phyloP scores from a whole-genome alignment of 2,888 invertebrate species.

The Orthosia gracilis region DNA sequence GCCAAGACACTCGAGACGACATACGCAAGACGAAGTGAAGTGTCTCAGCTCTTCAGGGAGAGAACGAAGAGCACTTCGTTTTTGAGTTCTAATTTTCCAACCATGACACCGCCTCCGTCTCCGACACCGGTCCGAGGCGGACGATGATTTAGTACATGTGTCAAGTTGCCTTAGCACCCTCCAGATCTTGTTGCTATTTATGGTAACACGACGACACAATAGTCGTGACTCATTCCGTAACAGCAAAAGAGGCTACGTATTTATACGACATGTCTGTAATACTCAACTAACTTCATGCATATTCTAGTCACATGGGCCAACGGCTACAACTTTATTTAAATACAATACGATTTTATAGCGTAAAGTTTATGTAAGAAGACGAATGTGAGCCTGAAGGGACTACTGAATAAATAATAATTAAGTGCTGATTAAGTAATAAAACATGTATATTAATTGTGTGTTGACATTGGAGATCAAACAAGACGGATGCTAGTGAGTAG shows the following conservation, averaged over 20 bases:
- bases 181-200: constrained; percentile 81
- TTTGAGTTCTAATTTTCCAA: constrained; percentile 83
- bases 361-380: constrained; percentile 39
- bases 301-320: constrained; percentile 73
- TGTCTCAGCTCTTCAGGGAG: constrained; percentile 71
- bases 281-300: constrained; percentile 75
- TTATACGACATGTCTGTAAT: constrained; percentile 74
- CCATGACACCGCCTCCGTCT: constrained; percentile 68
- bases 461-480: constrained; percentile 29
- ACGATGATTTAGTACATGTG: constrained; percentile 75
- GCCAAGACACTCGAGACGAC: constrained; percentile 75
- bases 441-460: constrained; percentile 5
- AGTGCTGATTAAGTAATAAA: constrained; percentile 23
- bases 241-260: constrained; percentile 69
- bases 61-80: constrained; percentile 80
- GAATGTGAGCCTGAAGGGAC: constrained; percentile 19
- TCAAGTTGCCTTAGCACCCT: constrained; percentile 77
- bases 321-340: constrained; percentile 69
- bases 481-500: constrained; percentile 27
- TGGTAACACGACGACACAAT: constrained; percentile 82
- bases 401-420: constrained; percentile 23
- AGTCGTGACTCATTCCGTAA: constrained; percentile 78
- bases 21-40: constrained; percentile 76
- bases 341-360: constrained; percentile 53
- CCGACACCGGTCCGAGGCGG: constrained; percentile 64